Base-by-base conservation (phyloP, 2,797 vertebrate species). In the Morus bassanus region DNA sequence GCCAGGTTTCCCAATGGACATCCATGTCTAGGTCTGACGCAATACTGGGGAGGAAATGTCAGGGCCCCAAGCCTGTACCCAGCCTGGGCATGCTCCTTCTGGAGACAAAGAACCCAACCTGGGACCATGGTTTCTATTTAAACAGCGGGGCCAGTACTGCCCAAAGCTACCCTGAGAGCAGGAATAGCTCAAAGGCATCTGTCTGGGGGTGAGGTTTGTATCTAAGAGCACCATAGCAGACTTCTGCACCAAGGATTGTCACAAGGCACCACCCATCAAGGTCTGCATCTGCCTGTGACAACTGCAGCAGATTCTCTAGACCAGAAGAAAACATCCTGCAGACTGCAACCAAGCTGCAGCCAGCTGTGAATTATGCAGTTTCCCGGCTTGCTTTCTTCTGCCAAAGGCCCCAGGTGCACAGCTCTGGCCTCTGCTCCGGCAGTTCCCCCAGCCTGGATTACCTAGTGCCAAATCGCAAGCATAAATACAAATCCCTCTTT, bases 401-500 rank as follows among this genome's bases (percentile, higher is more conserved):
- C 73, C 14, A 6, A 33, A 88, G 67, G 73, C 45, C 68, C 53
- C 82, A 85, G 45, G 76, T 76, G 63, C 56, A 77, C 35, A 54
- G 65, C 60, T 92, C 56, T 22, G 11, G 72, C 60, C 72, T 33
- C 53, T 41, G 61, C 57, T 56, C 54, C 10, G 9, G 43, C 39
- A 39, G 25, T 31, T 83, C 18, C 64, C 64, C 60, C 31, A 28
- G 46, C 67, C 89, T 68, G 91, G 41, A 67, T 24, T 14, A 74
- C 23, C 46, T 86, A 64, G 48, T 12, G 59, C 77, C 94, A 93
- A 95, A 93, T n/a, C 4, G 5, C 89, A 87, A 92, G 86, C 85
- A 86, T 46, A 79, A 93, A 90, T 14, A 92, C 90, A 96, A 97
- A 92, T 73, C 86, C 77, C 51, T 88, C 94, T 91, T 97, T 96